Evolutionary conservation across 2,888 invertebrate genomes (phyloP), one percentile per base, ranked within the genome.

Genomic region (Macrosoma leucophasiata): DNA sequence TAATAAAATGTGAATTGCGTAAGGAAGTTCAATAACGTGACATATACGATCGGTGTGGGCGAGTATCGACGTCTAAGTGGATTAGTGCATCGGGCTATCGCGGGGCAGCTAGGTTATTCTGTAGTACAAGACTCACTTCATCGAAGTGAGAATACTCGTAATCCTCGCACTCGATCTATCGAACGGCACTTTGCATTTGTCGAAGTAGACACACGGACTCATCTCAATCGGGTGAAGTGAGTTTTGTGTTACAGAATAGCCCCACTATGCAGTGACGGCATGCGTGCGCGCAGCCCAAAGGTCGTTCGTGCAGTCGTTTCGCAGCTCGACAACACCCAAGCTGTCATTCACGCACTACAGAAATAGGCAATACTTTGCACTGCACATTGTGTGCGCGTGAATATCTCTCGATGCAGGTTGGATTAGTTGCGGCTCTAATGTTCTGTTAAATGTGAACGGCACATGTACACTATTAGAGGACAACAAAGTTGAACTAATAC

Each of bases 61-160:
- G 41, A 43, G 50, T 58, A 58, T 60, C 55, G 46, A 52, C 61
- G 61, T 56, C 52, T 64, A 63, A 64, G 59, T 64, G 65, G 64
- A 71, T 64, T 63, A 68, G 59, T 58, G 58, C 55, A 55, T 45
- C 52, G 52, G 63, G 69, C 66, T 74, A 76, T 76, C 74, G 49
- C 40, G 49, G 57, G 58, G 44, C 61, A 60, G 47, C 50, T 41
- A 32, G 42, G 50, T 51, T 43, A 41, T 58, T 62, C 55, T n/a
- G n/a, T n/a, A n/a, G n/a, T n/a, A n/a, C n/a, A n/a, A n/a, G n/a
- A n/a, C n/a, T n/a, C n/a, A n/a, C n/a, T n/a, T n/a, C n/a, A n/a
- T n/a, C n/a, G n/a, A n/a, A n/a, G n/a, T n/a, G n/a, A n/a, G n/a
- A n/a, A n/a, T n/a, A n/a, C n/a, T n/a, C n/a, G n/a, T n/a, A n/a